These are phyloP conservation scores for Fabriciana adippe DNA, from an alignment of 2,888 invertebrate species.

Conservation along the genomic window DNA sequence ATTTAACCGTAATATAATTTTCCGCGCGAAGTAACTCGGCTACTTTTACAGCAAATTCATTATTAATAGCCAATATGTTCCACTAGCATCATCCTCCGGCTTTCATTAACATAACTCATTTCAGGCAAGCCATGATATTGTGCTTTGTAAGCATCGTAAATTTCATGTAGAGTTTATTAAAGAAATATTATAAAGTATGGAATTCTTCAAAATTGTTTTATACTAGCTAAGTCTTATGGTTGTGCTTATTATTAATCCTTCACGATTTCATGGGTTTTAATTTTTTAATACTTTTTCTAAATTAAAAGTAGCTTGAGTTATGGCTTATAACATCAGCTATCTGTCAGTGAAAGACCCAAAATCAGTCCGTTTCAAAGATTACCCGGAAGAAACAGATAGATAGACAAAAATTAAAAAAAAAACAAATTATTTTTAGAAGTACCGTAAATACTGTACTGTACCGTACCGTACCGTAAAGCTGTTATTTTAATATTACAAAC, in stretches of 20 bases:
- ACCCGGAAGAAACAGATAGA: no score
- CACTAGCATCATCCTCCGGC: constrained; percentile 49
- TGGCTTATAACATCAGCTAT: no score
- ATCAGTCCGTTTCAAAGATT: no score
- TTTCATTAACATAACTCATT: constrained; percentile 65
- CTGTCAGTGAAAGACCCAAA: no score
- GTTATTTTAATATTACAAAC: no score
- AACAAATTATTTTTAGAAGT: no score
- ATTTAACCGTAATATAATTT: constrained; percentile 22
- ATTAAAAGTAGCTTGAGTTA: no score
- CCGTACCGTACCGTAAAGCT: no score
- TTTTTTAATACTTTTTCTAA: no score
- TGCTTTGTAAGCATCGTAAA: constrained; percentile 40
- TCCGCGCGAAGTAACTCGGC: constrained; percentile 20
- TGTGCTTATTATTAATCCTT: background rate
- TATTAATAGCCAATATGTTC: constrained; percentile 65
- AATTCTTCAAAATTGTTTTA: background rate
- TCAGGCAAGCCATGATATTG: constrained; percentile 45
- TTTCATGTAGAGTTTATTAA: constrained; percentile 30
- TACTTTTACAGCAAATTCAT: constrained; percentile 43
- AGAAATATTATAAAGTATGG: constrained; percentile 20
- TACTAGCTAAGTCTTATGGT: background rate
- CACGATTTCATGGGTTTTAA: no score
- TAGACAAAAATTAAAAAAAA: no score
- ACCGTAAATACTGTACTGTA: no score